Conservation (phyloP, 2,113 vertebrate species). For the Vidua macroura region DNA sequence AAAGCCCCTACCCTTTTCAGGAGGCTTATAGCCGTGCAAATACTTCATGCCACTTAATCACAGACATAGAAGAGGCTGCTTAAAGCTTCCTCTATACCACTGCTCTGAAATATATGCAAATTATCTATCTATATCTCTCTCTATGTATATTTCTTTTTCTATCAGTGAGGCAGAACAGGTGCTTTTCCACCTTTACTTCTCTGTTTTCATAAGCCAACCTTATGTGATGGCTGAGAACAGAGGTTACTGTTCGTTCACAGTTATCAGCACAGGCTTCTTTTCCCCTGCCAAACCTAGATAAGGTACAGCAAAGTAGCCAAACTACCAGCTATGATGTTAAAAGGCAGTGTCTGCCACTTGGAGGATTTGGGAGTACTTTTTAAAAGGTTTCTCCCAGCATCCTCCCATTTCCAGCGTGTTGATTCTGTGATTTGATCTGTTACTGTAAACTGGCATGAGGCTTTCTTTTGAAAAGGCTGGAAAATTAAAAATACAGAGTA, state of each 20-base stretch:
- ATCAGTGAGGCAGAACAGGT: background rate
- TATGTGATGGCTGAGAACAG: background rate
- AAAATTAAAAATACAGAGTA: background rate
- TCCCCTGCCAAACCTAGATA: background rate
- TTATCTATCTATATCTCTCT: too few relatives aligned
- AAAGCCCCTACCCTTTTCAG: background rate
- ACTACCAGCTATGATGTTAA: background rate
- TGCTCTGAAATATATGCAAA: background rate
- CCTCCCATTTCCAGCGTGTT: background rate
- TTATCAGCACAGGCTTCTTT: background rate
- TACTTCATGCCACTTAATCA: background rate
- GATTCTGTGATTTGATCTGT: background rate
- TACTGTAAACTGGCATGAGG: fast-evolving
- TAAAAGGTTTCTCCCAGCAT: background rate
- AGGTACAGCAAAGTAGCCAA: background rate
- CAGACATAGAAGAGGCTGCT: background rate
- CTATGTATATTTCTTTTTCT: background rate
- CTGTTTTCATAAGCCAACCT: background rate
- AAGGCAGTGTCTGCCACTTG: background rate
- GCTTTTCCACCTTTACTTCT: background rate
- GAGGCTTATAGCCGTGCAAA: background rate
- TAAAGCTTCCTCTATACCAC: background rate
- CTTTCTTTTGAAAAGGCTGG: background rate
- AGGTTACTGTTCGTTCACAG: background rate
- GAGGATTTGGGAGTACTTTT: background rate